These are phyloP conservation scores for Philopedon plagiatum DNA, from an alignment of 2,888 invertebrate genomes.

Conservation along the genomic window DNA sequence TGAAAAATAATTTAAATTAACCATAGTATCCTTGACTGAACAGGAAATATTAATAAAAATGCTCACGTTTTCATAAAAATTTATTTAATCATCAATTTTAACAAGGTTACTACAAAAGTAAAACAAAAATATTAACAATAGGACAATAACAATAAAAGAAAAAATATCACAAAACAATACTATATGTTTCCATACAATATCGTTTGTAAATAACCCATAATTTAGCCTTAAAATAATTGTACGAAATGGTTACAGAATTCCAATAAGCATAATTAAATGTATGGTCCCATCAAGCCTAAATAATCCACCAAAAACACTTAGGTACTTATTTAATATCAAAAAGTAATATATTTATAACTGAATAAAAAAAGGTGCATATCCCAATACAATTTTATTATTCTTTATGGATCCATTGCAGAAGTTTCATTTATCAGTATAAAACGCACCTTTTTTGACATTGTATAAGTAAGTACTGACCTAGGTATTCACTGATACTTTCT, in stretches of 20 bases:
- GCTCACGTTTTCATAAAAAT: neutral
- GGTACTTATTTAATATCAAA: too few relatives aligned
- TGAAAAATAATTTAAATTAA: too few relatives aligned
- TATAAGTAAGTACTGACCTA: too few relatives aligned
- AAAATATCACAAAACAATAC: conserved; percentile 52
- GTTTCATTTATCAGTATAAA: too few relatives aligned
- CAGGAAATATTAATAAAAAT: neutral
- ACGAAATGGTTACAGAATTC: neutral
- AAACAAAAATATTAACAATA: neutral
- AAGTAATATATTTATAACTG: too few relatives aligned
- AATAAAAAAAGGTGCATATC: too few relatives aligned
- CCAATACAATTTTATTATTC: too few relatives aligned
- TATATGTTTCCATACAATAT: conserved; percentile 51
- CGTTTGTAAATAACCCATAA: conserved; percentile 45
- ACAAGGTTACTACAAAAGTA: neutral
- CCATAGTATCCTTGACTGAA: neutral
- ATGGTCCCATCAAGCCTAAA: neutral
- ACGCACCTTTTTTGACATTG: too few relatives aligned
- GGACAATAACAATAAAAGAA: conserved; percentile 33
- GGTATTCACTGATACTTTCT: too few relatives aligned
- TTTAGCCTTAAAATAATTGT: neutral
- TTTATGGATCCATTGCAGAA: too few relatives aligned
- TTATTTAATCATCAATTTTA: neutral
- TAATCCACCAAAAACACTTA: too few relatives aligned
- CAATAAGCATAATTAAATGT: neutral